Base-by-base conservation (phyloP, 1,140 invertebrate species). In the Harlomillsia oculata region DNA sequence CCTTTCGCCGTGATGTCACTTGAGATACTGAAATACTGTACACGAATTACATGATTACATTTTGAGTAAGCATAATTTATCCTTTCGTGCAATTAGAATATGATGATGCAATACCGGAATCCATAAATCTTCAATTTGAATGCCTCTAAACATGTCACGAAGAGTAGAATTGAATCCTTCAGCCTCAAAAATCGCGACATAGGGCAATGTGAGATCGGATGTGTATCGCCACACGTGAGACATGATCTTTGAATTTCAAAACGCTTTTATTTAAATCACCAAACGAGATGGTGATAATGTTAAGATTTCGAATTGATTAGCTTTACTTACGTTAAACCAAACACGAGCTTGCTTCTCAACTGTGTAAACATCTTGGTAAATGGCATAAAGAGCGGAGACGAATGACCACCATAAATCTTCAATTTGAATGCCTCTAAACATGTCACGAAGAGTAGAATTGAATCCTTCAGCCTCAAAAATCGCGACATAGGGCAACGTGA, bases 51-150 rank as follows among this genome's bases (percentile, higher is more conserved):
- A 34, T 9, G n/a, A 34, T 8, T n/a, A n/a, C 8, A n/a, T 34
- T 9, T 34, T 34, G n/a, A 34, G n/a, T 34, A 34, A 9, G 8
- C 32, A 8, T 34, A 34, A 8, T 34, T 34, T 34, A 34, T 9
- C n/a, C 32, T 9, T 34, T 34, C n/a, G 32, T 34, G 8, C 8
- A 34, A 6, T n/a, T n/a, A n/a, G n/a, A n/a, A n/a, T n/a, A n/a
- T n/a, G n/a, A n/a, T n/a, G n/a, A n/a, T n/a, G n/a, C n/a, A n/a
- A n/a, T n/a, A n/a, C n/a, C n/a, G 56, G 56, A 13, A 39, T 23
- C 49, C 56, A 53, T 30, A 62, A 18, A 48, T 62, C 59, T 43
- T 62, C 59, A 28, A 62, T 62, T 50, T 62, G 59, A 14, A 53
- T 37, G 1, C 44, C 54, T 39, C 37, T 44, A 23, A 62, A 53